Conservation (phyloP, 2,797 vertebrate species). For the Danionella dracula region DNA sequence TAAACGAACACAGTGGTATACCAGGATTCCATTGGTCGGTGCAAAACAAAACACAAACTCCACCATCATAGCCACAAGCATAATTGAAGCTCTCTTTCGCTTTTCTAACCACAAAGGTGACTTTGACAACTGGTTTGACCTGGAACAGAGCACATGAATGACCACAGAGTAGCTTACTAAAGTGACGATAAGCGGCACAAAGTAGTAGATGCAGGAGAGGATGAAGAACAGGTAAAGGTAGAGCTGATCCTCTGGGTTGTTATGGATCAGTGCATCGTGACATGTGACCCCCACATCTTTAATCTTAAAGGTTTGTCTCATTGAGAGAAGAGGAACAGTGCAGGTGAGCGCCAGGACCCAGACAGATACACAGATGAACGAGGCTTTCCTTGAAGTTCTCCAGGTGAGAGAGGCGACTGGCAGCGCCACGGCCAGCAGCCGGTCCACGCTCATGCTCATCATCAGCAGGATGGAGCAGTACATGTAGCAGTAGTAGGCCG, state of each 20-base stretch:
- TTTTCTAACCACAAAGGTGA: slow-evolving; percentile 57
- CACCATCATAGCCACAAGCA: slow-evolving; percentile 75
- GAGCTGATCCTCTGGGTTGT: neutral
- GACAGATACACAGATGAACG: slow-evolving; percentile 61
- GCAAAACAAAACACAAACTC: slow-evolving; percentile 84
- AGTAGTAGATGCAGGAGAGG: slow-evolving; percentile 74
- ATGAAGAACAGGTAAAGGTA: slow-evolving; percentile 72
- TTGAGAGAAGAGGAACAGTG: slow-evolving; percentile 72
- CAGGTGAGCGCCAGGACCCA: slow-evolving; percentile 74
- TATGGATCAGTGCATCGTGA: slow-evolving; percentile 68
- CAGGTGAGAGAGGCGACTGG: slow-evolving; percentile 81
- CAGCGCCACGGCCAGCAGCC: slow-evolving; percentile 82
- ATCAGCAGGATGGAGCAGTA: slow-evolving; percentile 86
- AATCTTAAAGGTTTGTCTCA: slow-evolving; percentile 68
- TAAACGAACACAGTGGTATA: slow-evolving; percentile 73
- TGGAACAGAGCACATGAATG: slow-evolving; percentile 70
- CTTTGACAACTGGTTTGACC: neutral
- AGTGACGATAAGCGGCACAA: slow-evolving; percentile 77
- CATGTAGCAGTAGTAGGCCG: slow-evolving; percentile 88
- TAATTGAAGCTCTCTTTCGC: slow-evolving; percentile 70
- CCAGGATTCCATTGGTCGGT: slow-evolving; percentile 79
- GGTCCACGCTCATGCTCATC: slow-evolving; percentile 81
- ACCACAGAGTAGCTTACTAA: slow-evolving; percentile 72
- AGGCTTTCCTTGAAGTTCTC: slow-evolving; percentile 66
- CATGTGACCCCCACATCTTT: slow-evolving; percentile 75